These are phyloP conservation scores for Rissa tridactyla DNA, from an alignment of 2,113 vertebrate genomes.

Conservation along the genomic window DNA sequence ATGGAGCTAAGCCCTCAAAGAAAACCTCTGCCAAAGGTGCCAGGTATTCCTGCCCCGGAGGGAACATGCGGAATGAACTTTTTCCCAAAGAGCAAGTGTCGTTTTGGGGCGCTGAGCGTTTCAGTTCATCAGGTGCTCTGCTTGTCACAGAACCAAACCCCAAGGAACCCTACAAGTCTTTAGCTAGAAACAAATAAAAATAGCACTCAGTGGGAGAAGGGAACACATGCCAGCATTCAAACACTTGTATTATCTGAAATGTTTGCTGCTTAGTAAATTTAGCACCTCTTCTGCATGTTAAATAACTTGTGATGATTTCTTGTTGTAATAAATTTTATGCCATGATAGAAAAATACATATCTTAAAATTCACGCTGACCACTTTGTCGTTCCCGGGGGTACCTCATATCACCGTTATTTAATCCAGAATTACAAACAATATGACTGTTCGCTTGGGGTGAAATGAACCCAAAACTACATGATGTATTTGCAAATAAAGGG, in stretches of 20 bases:
- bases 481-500: background rate
- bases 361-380: background rate
- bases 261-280: background rate
- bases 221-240: background rate
- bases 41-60: background rate
- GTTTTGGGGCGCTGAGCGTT: background rate
- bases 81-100: background rate
- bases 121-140: background rate
- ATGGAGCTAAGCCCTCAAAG: background rate
- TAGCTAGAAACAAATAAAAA: background rate
- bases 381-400: background rate
- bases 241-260: background rate
- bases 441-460: background rate
- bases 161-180: background rate
- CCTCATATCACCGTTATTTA: background rate
- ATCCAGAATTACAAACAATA: background rate
- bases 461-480: background rate
- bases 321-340: background rate
- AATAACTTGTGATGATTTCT: background rate
- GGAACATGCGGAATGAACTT: background rate
- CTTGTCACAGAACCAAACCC: background rate
- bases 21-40: background rate
- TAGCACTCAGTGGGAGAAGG: conserved; percentile 20
- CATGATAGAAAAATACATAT: rapidly evolving
- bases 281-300: background rate